phyloP scores from a whole-genome alignment of 2,888 invertebrate species.

The Desoria tigrina region DNA sequence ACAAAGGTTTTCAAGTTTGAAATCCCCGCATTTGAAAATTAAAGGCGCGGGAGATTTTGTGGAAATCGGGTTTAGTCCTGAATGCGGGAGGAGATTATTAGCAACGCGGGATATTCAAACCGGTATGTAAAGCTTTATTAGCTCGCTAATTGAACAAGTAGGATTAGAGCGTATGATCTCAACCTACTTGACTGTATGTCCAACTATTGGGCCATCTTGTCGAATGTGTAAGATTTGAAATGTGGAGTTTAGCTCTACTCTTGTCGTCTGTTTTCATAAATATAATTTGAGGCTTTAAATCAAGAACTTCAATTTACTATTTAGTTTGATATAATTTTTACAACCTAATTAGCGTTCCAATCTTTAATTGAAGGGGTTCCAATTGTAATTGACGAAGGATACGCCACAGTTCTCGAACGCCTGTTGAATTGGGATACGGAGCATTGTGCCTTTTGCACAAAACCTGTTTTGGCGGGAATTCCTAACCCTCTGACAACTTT shows the following conservation, averaged over 20 bases:
- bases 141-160: too few species aligned
- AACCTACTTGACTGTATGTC: too few species aligned
- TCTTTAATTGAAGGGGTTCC: conserved; percentile 19
- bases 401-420: conserved; percentile 37
- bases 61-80: conserved; percentile 24
- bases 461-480: conserved; percentile 37
- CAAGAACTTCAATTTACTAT: too few species aligned
- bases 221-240: too few species aligned
- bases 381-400: conserved; percentile 45
- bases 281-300: too few species aligned
- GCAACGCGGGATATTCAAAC: conserved; percentile 46
- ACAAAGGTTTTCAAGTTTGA: conserved; percentile 19
- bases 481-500: conserved; percentile 46
- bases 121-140: conserved; percentile 46
- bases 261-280: too few species aligned
- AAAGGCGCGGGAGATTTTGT: conserved; percentile 42
- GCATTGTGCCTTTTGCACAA: conserved; percentile 46
- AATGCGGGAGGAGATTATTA: conserved; percentile 55
- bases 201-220: too few species aligned
- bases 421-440: conserved; percentile 40
- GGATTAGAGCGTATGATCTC: too few species aligned
- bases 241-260: too few species aligned
- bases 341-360: too few species aligned
- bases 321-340: too few species aligned
- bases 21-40: conserved; percentile 20